Evolutionary conservation across 2,797 vertebrate species (phyloP).

Genomic region (Trichosurus vulpecula): DNA sequence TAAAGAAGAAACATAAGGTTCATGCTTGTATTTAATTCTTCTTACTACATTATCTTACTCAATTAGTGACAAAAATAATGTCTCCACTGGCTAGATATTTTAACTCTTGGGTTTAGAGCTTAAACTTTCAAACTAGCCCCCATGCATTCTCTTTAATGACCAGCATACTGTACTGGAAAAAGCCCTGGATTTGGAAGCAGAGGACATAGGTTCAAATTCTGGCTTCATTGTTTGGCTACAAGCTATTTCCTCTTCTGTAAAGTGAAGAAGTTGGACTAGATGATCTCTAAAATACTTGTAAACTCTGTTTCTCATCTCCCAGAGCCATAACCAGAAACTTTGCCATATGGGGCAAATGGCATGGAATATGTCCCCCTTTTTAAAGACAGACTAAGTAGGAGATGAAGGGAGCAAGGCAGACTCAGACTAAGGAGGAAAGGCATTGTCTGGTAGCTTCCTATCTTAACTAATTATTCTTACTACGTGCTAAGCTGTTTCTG

Average conservation of each 20-base stretch:
- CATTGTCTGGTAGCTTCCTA: neutral
- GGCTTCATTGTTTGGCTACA: neutral
- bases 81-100: constrained; percentile 4
- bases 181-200: neutral
- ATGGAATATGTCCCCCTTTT: neutral
- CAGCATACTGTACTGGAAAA: neutral
- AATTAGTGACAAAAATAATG: neutral
- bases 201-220: neutral
- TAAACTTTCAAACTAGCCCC: constrained; percentile 23
- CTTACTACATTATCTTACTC: neutral
- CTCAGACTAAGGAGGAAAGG: neutral
- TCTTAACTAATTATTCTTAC: neutral
- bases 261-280: neutral
- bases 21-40: neutral
- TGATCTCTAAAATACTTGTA: constrained; percentile 2
- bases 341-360: neutral
- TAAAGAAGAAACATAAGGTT: neutral
- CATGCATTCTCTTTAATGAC: neutral
- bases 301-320: neutral
- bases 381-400: neutral
- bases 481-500: neutral
- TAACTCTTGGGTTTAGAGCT: constrained; percentile 23
- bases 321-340: neutral
- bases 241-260: neutral
- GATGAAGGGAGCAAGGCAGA: neutral